Percentiles rank a stretch among this genome's conserved stretches.
These are phyloP conservation scores for Noctua comes DNA, from an alignment of 2,888 invertebrate genomes.

Conservation along the genomic window DNA sequence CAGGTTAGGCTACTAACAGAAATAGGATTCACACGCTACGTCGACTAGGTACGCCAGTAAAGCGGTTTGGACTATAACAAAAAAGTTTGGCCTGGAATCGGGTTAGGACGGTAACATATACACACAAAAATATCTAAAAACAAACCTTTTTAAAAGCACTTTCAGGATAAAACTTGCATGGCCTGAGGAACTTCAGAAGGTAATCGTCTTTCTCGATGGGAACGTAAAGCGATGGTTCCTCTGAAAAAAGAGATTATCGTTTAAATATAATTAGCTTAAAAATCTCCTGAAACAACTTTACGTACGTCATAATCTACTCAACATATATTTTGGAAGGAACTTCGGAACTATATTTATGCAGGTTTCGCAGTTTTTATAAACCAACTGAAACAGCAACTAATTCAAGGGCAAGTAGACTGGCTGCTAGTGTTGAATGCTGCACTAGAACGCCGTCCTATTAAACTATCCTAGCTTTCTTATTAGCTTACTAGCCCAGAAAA, in stretches of 20 bases:
- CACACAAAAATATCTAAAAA: constrained; percentile 12
- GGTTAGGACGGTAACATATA: background rate
- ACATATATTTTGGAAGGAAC: background rate
- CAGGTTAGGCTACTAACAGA: background rate
- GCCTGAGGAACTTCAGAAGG: constrained; percentile 94
- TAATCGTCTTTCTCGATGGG: constrained; percentile 93
- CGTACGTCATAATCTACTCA: background rate
- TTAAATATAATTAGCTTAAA: background rate
- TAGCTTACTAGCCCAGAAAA: no score
- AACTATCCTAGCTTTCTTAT: no score
- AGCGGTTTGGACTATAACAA: background rate
- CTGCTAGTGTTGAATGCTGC: background rate
- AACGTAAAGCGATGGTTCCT: constrained; percentile 90
- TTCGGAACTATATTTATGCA: no score
- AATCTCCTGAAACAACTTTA: background rate
- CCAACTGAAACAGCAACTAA: background rate
- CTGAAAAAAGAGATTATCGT: constrained; percentile 80
- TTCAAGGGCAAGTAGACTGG: background rate
- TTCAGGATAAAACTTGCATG: constrained; percentile 96
- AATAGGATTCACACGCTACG: background rate
- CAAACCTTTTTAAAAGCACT: constrained; percentile 94
- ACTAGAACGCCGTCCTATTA: background rate
- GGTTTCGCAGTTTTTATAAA: background rate
- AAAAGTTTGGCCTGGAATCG: background rate
- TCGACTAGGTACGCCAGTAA: background rate